These are phyloP conservation scores for Sciaenops ocellatus DNA, from an alignment of 2,797 vertebrate species.

Conservation along the genomic window DNA sequence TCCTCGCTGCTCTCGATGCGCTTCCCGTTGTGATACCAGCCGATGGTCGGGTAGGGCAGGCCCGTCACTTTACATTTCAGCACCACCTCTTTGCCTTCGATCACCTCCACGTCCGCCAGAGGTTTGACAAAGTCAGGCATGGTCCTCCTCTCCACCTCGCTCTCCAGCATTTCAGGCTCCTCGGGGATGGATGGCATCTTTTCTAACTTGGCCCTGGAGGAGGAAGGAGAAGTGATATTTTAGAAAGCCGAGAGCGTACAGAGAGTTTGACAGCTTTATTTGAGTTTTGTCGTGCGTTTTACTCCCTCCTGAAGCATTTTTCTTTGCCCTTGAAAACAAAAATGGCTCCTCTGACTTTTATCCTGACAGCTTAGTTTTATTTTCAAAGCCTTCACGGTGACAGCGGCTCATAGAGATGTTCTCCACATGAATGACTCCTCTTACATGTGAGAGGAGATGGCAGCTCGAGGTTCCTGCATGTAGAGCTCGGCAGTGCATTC, in stretches of 20 bases:
- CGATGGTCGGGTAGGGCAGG: conserved; percentile 94
- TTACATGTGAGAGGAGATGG: conserved; percentile 93
- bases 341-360: neutral
- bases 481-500: conserved; percentile 94
- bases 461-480: conserved; percentile 90
- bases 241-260: neutral
- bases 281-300: neutral
- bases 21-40: conserved; percentile 95
- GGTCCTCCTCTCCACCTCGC: conserved; percentile 89
- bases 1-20: conserved; percentile 93
- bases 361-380: neutral
- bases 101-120: conserved; percentile 91
- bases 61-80: conserved; percentile 93
- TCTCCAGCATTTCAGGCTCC: conserved; percentile 92
- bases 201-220: conserved; percentile 92
- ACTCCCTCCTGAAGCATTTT: conserved; percentile 4
- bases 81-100: conserved; percentile 91
- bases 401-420: neutral
- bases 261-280: neutral
- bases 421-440: conserved; percentile 32
- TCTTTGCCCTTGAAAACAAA: conserved; percentile 13
- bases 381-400: neutral
- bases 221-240: neutral
- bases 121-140: conserved; percentile 96
- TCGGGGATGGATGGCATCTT: conserved; percentile 99